Base-by-base conservation (phyloP, 2,888 invertebrate species). In the Ramazzottius varieornatus region DNA sequence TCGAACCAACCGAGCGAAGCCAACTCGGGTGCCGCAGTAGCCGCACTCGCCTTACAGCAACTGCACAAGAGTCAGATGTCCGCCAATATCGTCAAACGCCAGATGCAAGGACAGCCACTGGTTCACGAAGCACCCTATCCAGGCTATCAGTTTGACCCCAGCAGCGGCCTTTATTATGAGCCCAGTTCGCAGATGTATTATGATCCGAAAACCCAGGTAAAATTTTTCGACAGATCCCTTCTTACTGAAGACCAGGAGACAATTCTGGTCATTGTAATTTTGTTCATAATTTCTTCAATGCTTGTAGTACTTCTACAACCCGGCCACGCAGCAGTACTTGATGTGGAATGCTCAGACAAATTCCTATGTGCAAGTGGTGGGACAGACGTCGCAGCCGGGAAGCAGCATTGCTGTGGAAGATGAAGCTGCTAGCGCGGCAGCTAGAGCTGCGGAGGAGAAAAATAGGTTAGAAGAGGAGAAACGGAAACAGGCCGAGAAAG, bases 81-180 rank as follows among this genome's bases (percentile, higher is more conserved):
- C 32, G 66, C 63, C 46, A 29, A 63, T 34, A 33, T 65, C 4
- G 54, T 54, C n/a, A 8, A 54, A 4, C 16, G 29, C n/a, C 20
- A 13, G 16, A 54, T 54, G 54, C 54, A 54, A 8, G 29, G 54
- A 24, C 32, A 46, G 29, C n/a, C n/a, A n/a, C n/a, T n/a, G n/a
- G n/a, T n/a, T n/a, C 64, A 20, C 29, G 24, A 24, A 24, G 33
- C 65, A 29, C 34, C 40, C 33, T 1, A 20, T 32, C 32, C 33
- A 24, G 32, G 46, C 46, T 98, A 92, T 75, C 85, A 88, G 73
- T 93, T 88, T 73, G 98, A 99, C 75, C 88, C 89, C 73, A 82
- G 85, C 1, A 92, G 92, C 1, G 94, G 96, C 0, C 96, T 91
- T 74, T 94, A 94, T 73, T 94, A 91, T 74, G 96, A 98, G 76